Percentiles rank a stretch among this genome's conserved stretches.
Conservation (phyloP, 2,113 vertebrate genomes). For the Irena cyanogastra region DNA sequence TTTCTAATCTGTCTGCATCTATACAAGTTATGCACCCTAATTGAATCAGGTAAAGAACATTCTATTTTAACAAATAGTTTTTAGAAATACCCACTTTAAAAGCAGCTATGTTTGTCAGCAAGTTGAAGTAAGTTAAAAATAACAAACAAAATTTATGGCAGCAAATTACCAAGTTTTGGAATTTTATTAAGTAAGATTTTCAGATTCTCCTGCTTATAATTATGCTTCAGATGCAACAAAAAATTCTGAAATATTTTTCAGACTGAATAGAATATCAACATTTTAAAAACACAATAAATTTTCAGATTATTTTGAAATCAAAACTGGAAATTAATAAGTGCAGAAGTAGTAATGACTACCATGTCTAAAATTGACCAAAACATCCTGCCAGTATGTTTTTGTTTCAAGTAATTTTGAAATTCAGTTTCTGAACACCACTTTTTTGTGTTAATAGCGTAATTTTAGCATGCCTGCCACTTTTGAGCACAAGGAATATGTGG, state of each 20-base stretch:
- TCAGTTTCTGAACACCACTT: neutral
- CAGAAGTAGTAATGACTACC: neutral
- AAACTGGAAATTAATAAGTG: neutral
- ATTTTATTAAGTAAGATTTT: neutral
- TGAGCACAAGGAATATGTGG: neutral
- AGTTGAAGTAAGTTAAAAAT: neutral
- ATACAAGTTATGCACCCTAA: neutral
- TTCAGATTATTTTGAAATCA: neutral
- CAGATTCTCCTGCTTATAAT: neutral
- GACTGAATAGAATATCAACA: neutral
- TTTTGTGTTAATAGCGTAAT: neutral
- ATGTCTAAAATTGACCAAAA: neutral
- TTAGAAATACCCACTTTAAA: neutral
- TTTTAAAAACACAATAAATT: rapidly evolving
- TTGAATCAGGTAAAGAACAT: neutral
- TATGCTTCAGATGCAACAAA: neutral
- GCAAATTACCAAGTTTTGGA: neutral
- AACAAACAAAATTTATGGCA: neutral
- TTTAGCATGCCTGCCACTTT: neutral
- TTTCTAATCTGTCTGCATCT: neutral
- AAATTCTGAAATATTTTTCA: neutral
- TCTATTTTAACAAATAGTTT: neutral
- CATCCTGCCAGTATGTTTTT: rapidly evolving
- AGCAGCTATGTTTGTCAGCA: neutral
- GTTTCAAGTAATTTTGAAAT: neutral